These are phyloP conservation scores for Neodontobutis hainanensis DNA, from an alignment of 2,113 vertebrate genomes.

Conservation along the genomic window DNA sequence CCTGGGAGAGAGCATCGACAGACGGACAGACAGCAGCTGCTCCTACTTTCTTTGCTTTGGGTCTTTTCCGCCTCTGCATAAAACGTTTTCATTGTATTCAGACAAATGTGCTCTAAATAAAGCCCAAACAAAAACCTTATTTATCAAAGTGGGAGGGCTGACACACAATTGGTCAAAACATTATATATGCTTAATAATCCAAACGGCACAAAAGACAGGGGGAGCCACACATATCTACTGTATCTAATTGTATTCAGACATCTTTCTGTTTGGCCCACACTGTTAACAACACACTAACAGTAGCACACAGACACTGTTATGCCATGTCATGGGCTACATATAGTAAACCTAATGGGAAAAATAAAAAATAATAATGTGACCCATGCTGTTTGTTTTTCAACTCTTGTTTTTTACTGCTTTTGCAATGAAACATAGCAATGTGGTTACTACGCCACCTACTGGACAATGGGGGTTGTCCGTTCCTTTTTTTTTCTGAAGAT, in stretches of 20 bases:
- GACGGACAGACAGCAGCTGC: slow-evolving; percentile 39
- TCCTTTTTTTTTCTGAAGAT: slow-evolving; percentile 7
- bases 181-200: neutral
- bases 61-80: slow-evolving; percentile 38
- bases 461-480: slow-evolving; percentile 35
- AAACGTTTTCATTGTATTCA: slow-evolving; percentile 43
- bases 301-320: no score
- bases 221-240: neutral
- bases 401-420: neutral
- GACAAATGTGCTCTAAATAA: slow-evolving; percentile 24
- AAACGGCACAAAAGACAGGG: neutral
- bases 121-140: slow-evolving; percentile 28
- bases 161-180: slow-evolving; percentile 39
- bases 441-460: slow-evolving; percentile 46
- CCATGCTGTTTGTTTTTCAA: neutral
- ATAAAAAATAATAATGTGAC: neutral
- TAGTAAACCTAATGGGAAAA: no score
- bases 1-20: slow-evolving; percentile 36
- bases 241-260: no score
- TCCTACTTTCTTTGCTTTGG: slow-evolving; percentile 47
- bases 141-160: slow-evolving; percentile 31
- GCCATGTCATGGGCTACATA: no score
- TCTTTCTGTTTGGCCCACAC: no score
- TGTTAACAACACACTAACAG: no score
- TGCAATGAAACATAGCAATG: neutral